These are phyloP conservation scores for Triplophysa siluroides DNA, from an alignment of 2,113 vertebrate species.

Conservation along the genomic window DNA sequence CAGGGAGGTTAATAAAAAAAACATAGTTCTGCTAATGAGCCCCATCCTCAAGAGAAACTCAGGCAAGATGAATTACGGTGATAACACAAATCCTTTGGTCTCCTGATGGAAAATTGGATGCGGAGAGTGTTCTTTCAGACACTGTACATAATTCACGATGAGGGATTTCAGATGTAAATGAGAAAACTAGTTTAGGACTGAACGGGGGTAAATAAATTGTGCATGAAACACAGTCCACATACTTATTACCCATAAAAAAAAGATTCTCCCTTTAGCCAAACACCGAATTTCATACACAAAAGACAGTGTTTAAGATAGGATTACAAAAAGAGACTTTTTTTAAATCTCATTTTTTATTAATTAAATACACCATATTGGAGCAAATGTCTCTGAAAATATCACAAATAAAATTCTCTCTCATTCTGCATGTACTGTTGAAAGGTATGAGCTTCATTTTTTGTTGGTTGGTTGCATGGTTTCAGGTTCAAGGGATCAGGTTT, in stretches of 20 bases:
- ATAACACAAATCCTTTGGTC: conserved; percentile 45
- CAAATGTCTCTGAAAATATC: conserved; percentile 99
- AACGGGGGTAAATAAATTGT: neutral
- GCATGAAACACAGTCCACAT: neutral
- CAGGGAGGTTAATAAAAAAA: conserved; percentile 51
- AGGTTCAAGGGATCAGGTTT: conserved; percentile 51
- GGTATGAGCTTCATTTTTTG: conserved; percentile 83
- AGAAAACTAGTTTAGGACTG: neutral
- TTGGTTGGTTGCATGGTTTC: conserved; percentile 72
- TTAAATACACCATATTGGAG: conserved; percentile 99
- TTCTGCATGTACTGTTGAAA: conserved; percentile 87
- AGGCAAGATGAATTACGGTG: conserved; percentile 43
- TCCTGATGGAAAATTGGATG: conserved; percentile 34
- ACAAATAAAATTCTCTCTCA: conserved; percentile 99
- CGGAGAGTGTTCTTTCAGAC: conserved; percentile 23
- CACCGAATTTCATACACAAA: neutral
- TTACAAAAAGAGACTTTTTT: conserved; percentile 44
- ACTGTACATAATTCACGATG: conserved; percentile 33
- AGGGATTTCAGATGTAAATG: conserved; percentile 10
- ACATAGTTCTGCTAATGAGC: conserved; percentile 51
- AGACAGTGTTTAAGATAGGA: neutral
- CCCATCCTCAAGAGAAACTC: conserved; percentile 45
- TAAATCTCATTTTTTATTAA: conserved; percentile 97
- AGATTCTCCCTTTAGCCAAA: neutral
- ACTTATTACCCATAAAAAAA: neutral